phyloP scores from a whole-genome alignment of 2,113 vertebrate genomes.

The Excalfactoria chinensis region DNA sequence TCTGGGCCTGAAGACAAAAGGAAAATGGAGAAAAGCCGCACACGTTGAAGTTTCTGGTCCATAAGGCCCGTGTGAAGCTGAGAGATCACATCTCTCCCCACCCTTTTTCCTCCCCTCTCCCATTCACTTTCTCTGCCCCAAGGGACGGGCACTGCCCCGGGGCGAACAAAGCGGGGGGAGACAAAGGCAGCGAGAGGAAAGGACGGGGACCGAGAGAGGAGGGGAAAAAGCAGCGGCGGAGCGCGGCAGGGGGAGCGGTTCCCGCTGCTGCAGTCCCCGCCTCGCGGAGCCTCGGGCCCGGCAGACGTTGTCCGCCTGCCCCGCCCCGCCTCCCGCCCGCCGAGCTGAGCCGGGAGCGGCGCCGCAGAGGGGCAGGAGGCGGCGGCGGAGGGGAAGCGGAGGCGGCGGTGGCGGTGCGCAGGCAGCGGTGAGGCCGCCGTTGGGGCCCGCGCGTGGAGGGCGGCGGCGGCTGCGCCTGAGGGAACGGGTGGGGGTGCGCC shows the following conservation, averaged over 20 bases:
- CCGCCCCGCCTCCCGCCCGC: not conserved
- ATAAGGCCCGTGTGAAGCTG: too few relatives aligned
- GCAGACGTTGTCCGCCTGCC: slow-evolving; percentile 1
- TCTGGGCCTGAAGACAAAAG: slow-evolving; percentile 38
- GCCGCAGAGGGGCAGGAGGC: slow-evolving; percentile 8
- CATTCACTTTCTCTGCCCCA: not conserved
- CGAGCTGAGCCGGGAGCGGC: slow-evolving; percentile 18
- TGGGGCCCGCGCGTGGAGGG: not conserved
- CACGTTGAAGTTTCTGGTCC: not conserved
- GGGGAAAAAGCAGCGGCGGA: not conserved
- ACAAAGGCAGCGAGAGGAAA: not conserved
- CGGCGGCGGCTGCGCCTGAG: not conserved
- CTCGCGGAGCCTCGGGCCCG: not conserved
- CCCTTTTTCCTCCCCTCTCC: not conserved
- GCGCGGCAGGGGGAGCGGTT: not conserved
- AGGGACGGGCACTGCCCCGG: not conserved
- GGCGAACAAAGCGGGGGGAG: not conserved
- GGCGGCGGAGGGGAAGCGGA: not conserved
- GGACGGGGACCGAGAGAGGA: not conserved
- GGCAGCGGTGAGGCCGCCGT: not conserved
- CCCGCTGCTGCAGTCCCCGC: slow-evolving; percentile 47
- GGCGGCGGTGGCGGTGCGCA: not conserved
- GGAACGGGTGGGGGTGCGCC: not conserved
- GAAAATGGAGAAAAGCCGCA: slow-evolving; percentile 55
- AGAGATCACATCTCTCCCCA: not conserved